These are phyloP conservation scores for Acromyrmex heyeri DNA, from an alignment of 1,140 invertebrate genomes.

Conservation along the genomic window DNA sequence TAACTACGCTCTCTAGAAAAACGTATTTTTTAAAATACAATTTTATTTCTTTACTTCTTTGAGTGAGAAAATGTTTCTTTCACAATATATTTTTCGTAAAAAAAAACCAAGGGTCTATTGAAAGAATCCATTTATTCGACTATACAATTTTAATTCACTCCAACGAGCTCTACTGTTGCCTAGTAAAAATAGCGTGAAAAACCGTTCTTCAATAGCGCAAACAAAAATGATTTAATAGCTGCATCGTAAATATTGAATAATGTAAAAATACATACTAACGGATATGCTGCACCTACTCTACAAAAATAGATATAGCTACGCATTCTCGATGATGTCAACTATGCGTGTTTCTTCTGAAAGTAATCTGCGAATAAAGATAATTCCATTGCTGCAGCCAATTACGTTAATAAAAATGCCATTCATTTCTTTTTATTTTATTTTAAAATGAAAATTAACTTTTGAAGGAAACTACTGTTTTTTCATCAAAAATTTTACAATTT, in stretches of 20 bases:
- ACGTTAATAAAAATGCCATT: neutral
- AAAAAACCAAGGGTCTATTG: neutral
- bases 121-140: constrained; percentile 38
- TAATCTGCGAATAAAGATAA: neutral
- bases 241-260: constrained; percentile 37
- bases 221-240: constrained; percentile 20
- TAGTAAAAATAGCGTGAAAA: constrained; percentile 10
- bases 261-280: neutral
- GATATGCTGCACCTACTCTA: neutral
- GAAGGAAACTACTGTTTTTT: neutral
- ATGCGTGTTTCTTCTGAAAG: neutral
- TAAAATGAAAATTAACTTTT: neutral
- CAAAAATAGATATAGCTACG: constrained; percentile 19
- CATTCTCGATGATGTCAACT: neutral
- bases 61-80: constrained; percentile 6
- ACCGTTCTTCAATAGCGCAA: constrained; percentile 15
- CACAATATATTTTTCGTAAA: constrained; percentile 12
- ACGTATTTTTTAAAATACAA: constrained; percentile 12
- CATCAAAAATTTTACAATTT: neutral
- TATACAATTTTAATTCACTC: neutral
- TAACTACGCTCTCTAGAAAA: constrained; percentile 3
- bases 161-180: neutral
- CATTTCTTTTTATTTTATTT: neutral
- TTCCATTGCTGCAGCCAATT: constrained; percentile 24
- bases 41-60: constrained; percentile 32